Percentiles rank a stretch among this genome's conserved stretches.
These are phyloP conservation scores for Climacteris rufus DNA, from an alignment of 2,113 vertebrate genomes.

Conservation along the genomic window DNA sequence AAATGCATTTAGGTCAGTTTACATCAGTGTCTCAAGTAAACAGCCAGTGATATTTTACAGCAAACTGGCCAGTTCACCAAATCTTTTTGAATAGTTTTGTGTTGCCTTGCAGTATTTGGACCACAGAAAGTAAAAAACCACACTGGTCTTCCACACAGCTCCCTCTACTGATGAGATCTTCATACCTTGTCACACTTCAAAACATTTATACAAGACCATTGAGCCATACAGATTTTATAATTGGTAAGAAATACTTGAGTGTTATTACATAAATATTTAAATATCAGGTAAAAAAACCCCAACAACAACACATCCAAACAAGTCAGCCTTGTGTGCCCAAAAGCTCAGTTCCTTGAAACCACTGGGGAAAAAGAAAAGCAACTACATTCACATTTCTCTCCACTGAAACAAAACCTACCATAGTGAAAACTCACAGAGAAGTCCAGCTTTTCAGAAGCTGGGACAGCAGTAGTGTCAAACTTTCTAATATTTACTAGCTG, in stretches of 20 bases:
- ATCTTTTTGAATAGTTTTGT: neutral
- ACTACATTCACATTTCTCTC: neutral
- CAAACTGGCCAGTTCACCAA: neutral
- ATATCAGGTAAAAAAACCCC: neutral
- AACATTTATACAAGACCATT: neutral
- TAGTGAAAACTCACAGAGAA: neutral
- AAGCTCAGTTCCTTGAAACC: neutral
- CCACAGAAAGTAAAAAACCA: neutral
- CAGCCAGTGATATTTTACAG: neutral
- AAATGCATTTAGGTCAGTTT: neutral
- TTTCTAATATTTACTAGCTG: neutral
- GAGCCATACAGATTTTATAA: neutral
- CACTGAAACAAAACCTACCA: neutral
- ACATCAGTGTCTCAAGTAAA: neutral
- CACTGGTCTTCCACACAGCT: neutral
- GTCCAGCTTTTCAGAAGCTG: neutral
- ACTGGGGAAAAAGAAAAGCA: neutral
- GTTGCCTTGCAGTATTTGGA: neutral
- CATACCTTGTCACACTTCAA: neutral
- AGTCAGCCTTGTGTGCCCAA: neutral
- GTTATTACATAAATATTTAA: neutral
- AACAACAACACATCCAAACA: neutral
- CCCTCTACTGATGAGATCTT: neutral
- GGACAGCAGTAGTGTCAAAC: neutral
- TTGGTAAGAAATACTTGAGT: neutral